A percentile compares a stretch with the other conserved stretches of the same genome.
Conservation (phyloP, 2,113 vertebrate genomes). For the Merops nubicus region DNA sequence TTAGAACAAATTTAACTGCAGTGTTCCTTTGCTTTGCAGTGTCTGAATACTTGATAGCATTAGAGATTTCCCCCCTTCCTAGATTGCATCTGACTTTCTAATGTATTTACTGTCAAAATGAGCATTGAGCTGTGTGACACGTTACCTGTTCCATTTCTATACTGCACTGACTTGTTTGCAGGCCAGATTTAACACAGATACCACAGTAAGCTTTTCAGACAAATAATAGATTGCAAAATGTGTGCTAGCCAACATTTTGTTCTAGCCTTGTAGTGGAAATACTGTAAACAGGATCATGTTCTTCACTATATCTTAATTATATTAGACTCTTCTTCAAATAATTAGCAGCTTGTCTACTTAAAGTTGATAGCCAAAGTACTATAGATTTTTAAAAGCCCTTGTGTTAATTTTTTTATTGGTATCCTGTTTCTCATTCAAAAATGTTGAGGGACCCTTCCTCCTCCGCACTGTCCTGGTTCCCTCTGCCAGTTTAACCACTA, state of each 20-base stretch:
- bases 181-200: background rate
- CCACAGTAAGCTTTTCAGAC: background rate
- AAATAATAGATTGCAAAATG: background rate
- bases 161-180: background rate
- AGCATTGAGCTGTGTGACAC: background rate
- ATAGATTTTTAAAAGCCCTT: background rate
- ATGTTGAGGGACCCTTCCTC: background rate
- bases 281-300: background rate
- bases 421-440: background rate
- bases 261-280: background rate
- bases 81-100: background rate
- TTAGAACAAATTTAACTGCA: slow-evolving; percentile 38
- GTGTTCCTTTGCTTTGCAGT: background rate
- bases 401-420: background rate
- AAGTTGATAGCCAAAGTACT: background rate
- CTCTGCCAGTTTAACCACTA: background rate
- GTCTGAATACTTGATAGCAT: background rate
- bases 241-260: background rate
- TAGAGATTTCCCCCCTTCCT: background rate
- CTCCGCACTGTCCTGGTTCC: background rate
- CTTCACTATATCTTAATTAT: background rate
- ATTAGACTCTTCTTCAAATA: background rate
- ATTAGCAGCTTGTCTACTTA: background rate
- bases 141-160: background rate
- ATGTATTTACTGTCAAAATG: background rate